Evolutionary conservation across 2,888 invertebrate genomes (phyloP), one percentile per base, ranked within the genome.

Genomic region (Meta bourneti): DNA sequence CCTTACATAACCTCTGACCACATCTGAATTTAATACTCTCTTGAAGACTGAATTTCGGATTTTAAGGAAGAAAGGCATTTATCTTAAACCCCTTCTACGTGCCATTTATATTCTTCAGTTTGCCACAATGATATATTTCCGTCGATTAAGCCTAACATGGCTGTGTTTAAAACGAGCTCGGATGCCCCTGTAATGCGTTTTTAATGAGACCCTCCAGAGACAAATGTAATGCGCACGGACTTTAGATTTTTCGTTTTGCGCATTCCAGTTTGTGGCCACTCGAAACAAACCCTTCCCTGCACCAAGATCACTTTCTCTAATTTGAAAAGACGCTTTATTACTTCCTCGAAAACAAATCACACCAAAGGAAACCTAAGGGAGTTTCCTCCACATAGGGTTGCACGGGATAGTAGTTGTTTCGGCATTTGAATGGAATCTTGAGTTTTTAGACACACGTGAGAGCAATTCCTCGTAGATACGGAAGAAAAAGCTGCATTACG

Each of bases 141-240:
- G 34, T 4, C 34, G 34, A 61, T 61, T 61, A 61, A 61, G 34
- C 34, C 34, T 34, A 34, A 34, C 34, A 9, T 61, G 61, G 61
- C 61, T 16, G 61, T 61, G 61, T 61, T 61, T 61, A 61, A 61
- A 61, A 5, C 8, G 51, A 8, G 49, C 34, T 16, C 2, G 16
- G 48, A 48, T 77, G 48, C 77, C 5, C 9, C 5, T 11, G 48
- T 77, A 16, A 77, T 77, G 51, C n/a, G 77, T 77, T 49, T 78
- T 78, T 78, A 78, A 78, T 78, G 19, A 78, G 20, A 52, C 52
- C 78, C 61, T 61, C 8, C 5, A 61, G 61, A 61, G 8, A 61
- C 61, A 61, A 61, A 61, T 16, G 9, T 9, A 11, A 16, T 16
- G 16, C 11, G 61, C 78, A 78, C 78, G 78, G 52, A 78, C 6